These are phyloP conservation scores for Eptesicus fuscus DNA, from an alignment of 2,113 vertebrate species.

Conservation along the genomic window DNA sequence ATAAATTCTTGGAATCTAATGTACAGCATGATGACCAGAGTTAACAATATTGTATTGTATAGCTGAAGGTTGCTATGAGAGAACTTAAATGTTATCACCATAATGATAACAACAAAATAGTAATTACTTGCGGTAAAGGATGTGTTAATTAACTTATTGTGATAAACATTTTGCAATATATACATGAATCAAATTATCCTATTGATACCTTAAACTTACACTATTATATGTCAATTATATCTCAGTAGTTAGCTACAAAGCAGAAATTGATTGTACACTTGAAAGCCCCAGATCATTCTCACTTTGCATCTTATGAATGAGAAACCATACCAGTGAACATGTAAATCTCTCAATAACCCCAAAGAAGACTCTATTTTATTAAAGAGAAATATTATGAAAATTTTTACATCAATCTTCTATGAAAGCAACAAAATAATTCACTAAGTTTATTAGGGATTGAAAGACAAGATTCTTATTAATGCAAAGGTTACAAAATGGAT, in stretches of 20 bases:
- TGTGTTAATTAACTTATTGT: not conserved
- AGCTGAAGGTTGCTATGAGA: not conserved
- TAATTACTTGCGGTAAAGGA: not conserved
- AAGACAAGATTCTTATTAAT: not conserved
- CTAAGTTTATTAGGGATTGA: not conserved
- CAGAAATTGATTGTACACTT: not conserved
- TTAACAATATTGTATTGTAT: not conserved
- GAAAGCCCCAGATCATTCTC: not conserved
- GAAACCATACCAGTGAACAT: not conserved
- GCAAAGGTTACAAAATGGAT: not conserved
- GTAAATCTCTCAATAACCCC: not conserved
- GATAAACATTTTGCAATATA: not conserved
- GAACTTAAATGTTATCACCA: not conserved
- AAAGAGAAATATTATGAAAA: constrained; percentile 8
- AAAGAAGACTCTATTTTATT: constrained; percentile 1
- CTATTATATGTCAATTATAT: not conserved
- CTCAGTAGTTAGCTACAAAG: not conserved
- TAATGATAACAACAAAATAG: not conserved
- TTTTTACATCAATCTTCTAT: not conserved
- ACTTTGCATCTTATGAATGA: not conserved
- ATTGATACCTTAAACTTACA: not conserved
- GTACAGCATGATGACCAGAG: not conserved
- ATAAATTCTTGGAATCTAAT: not conserved
- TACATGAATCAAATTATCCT: not conserved
- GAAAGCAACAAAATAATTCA: not conserved